These are phyloP conservation scores for Urocolius indicus DNA, from an alignment of 2,113 vertebrate species.

Conservation along the genomic window DNA sequence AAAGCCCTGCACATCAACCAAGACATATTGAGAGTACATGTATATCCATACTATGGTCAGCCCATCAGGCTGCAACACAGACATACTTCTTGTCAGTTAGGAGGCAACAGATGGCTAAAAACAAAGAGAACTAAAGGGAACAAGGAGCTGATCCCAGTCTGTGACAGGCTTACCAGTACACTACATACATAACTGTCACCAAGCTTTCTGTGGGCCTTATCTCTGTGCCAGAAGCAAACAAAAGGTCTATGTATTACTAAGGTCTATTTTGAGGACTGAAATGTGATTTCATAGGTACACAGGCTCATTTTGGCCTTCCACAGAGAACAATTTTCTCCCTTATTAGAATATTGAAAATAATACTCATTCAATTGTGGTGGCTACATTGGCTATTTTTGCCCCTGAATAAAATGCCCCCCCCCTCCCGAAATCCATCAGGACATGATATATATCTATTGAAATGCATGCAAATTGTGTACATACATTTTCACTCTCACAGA, in stretches of 20 bases:
- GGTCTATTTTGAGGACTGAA: neutral
- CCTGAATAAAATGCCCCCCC: neutral
- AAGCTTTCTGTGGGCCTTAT: neutral
- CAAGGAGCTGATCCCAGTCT: neutral
- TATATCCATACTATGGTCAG: neutral
- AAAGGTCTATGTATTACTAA: neutral
- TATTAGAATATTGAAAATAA: neutral
- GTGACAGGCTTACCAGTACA: neutral
- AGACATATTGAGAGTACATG: neutral
- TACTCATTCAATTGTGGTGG: neutral
- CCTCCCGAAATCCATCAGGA: conserved; percentile 26
- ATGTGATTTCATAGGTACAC: conserved; percentile 8
- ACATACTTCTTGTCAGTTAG: neutral
- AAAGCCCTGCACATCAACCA: neutral
- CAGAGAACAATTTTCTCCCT: neutral
- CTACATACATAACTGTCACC: neutral
- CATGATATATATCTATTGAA: neutral
- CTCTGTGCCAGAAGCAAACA: neutral
- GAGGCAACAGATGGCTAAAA: neutral
- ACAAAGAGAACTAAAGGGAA: neutral
- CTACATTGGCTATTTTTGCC: neutral
- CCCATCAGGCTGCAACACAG: rapidly evolving
- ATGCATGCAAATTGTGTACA: conserved; percentile 53
- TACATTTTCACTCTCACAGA: neutral
- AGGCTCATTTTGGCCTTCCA: neutral